A percentile compares a stretch with the other conserved stretches of the same genome.
phyloP scores from a whole-genome alignment of 2,113 vertebrate genomes.

The Mastomys natalensis region DNA sequence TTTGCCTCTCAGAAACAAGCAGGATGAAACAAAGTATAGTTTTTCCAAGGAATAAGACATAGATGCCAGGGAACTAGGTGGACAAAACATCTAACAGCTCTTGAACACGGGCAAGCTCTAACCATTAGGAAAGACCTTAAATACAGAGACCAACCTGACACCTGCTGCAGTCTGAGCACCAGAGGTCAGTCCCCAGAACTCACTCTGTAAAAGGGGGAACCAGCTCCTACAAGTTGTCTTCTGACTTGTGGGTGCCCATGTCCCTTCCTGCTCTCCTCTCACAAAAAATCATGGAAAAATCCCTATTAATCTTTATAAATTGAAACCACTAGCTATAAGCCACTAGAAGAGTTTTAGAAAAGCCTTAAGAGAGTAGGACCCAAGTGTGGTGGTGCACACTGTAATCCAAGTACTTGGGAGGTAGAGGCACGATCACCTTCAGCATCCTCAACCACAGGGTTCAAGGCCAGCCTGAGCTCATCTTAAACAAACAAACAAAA shows the following conservation, averaged over 20 bases:
- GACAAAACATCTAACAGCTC: not conserved
- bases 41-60: not conserved
- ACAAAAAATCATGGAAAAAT: not conserved
- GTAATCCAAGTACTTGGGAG: not conserved
- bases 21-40: not conserved
- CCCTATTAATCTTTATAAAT: not conserved
- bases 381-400: not conserved
- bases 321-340: constrained; percentile 43
- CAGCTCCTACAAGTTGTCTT: not conserved
- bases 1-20: constrained; percentile 3
- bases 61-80: not conserved
- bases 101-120: not conserved
- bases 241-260: not conserved
- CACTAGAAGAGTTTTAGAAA: not conserved
- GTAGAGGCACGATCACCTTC: not conserved
- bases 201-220: not conserved
- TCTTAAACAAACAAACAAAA: not conserved
- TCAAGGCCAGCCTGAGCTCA: not conserved
- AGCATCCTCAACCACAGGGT: not conserved
- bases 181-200: not conserved
- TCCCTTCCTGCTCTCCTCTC: not conserved
- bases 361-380: not conserved
- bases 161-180: not conserved
- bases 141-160: not conserved
- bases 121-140: constrained; percentile 23